phyloP scores from a whole-genome alignment of 2,113 vertebrate genomes.

The Egretta garzetta region DNA sequence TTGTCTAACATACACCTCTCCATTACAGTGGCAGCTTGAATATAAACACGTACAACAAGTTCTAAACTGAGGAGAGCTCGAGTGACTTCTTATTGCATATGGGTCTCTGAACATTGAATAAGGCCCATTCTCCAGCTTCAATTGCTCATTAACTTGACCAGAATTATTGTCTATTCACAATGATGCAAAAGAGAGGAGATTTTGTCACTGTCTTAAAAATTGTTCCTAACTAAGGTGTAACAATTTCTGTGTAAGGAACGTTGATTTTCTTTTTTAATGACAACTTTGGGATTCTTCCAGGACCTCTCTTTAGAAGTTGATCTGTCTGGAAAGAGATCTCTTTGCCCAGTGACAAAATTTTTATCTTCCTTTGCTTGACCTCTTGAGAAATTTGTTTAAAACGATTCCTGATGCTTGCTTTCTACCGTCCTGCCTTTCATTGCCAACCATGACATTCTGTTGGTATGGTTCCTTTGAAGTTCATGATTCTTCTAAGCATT shows the following conservation, averaged over 20 bases:
- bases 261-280: neutral
- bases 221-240: neutral
- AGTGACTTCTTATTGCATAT: neutral
- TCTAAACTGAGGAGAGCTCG: neutral
- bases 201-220: neutral
- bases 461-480: neutral
- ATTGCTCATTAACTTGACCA: neutral
- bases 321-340: neutral
- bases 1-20: neutral
- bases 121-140: neutral
- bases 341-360: neutral
- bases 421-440: neutral
- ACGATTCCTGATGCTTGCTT: neutral
- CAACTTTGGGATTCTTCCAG: neutral
- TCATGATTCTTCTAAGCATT: neutral
- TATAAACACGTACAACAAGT: neutral
- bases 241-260: neutral
- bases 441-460: neutral
- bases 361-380: neutral
- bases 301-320: neutral
- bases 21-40: neutral
- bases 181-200: neutral
- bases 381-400: neutral
- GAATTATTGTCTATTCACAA: neutral
- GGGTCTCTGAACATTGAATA: neutral